Evolutionary conservation across 1,140 invertebrate genomes (phyloP).

Genomic region (Dinoponera quadriceps): DNA sequence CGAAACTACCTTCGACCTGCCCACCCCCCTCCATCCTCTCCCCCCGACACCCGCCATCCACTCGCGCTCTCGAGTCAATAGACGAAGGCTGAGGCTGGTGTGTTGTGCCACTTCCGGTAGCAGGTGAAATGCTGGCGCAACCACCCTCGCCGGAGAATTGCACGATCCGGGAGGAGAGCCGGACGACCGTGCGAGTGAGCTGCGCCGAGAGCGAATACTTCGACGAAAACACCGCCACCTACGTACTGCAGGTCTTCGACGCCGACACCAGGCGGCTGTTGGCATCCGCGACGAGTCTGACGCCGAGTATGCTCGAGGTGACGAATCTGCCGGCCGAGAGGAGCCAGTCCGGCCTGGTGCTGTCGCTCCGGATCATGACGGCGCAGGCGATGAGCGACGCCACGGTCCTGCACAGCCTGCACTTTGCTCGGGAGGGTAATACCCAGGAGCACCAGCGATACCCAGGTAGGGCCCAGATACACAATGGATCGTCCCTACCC

Average conservation of each 20-base stretch:
- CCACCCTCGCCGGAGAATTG: slow-evolving; percentile 85
- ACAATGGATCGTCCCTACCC: slow-evolving; percentile 57
- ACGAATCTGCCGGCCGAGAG: slow-evolving; percentile 84
- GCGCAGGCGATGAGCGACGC: slow-evolving; percentile 86
- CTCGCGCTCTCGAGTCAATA: slow-evolving; percentile 44
- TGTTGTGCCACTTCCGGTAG: slow-evolving; percentile 74
- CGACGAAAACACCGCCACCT: slow-evolving; percentile 82
- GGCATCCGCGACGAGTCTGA: slow-evolving; percentile 85
- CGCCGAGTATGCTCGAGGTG: slow-evolving; percentile 84
- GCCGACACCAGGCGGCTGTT: slow-evolving; percentile 85
- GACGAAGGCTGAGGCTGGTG: slow-evolving; percentile 71
- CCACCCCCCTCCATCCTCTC: neutral
- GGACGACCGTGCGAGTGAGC: slow-evolving; percentile 84
- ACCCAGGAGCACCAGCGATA: slow-evolving; percentile 81
- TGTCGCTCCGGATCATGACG: slow-evolving; percentile 86
- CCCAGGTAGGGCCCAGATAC: slow-evolving; percentile 80
- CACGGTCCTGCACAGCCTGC: slow-evolving; percentile 84
- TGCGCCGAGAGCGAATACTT: slow-evolving; percentile 83
- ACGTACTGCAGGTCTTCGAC: slow-evolving; percentile 87
- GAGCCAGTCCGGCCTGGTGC: slow-evolving; percentile 83
- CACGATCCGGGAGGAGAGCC: slow-evolving; percentile 84
- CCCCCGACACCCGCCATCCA: neutral
- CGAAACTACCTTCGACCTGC: neutral
- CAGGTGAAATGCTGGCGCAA: slow-evolving; percentile 81
- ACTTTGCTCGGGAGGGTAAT: slow-evolving; percentile 83